Conservation (phyloP, 2,797 vertebrate genomes). For the Sitta carolinensis region DNA sequence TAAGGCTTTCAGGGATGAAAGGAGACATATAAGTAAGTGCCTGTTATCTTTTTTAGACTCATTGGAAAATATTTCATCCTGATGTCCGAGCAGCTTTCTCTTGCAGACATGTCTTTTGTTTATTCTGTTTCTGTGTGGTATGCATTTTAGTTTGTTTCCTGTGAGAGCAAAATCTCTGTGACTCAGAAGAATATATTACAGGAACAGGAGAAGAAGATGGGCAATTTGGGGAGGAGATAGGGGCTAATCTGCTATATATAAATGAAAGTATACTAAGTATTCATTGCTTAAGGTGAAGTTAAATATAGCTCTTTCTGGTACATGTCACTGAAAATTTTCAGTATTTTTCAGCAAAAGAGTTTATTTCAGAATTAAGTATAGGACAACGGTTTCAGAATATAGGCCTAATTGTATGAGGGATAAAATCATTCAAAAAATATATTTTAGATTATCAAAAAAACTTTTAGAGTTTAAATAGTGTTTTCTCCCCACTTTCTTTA, state of each 20-base stretch:
- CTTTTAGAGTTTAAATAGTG: background rate
- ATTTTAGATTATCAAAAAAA: background rate
- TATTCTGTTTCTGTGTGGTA: conserved; percentile 75
- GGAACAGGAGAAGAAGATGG: background rate
- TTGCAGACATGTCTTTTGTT: conserved; percentile 73
- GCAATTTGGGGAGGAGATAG: background rate
- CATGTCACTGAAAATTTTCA: background rate
- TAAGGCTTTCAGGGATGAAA: conserved; percentile 77
- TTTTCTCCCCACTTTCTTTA: background rate
- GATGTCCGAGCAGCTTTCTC: conserved; percentile 67
- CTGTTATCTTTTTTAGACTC: conserved; percentile 73
- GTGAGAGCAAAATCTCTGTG: background rate
- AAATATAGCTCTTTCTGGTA: background rate
- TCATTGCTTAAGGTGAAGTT: background rate
- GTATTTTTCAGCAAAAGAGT: background rate
- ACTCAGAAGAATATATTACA: background rate
- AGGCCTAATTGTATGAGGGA: background rate
- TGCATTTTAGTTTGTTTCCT: conserved; percentile 72
- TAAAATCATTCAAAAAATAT: background rate
- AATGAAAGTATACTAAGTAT: background rate
- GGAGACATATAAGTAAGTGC: conserved; percentile 70
- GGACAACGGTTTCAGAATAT: background rate
- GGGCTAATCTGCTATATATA: background rate
- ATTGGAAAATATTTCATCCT: conserved; percentile 71
- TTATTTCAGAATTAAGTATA: background rate